Evolutionary conservation across 2,888 invertebrate species (phyloP), one percentile per base, ranked within the genome.

Genomic region (Xiphydria camelus): DNA sequence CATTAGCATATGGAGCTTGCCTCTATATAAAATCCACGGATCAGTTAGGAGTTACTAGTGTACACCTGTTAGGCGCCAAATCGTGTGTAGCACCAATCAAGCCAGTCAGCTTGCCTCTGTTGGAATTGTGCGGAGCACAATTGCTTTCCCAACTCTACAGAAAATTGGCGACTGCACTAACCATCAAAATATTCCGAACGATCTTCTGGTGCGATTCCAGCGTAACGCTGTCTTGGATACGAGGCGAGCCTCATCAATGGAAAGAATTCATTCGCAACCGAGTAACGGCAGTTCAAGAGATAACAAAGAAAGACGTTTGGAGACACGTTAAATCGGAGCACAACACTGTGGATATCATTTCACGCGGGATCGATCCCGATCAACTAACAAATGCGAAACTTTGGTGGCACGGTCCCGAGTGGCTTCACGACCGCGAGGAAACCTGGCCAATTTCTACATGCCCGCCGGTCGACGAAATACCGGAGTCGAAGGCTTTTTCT

Each of bases 361-460:
- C 25, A 25, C 25, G 25, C 0, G 25, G 25, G n/a, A 25, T 25
- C 25, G 25, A 25, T 25, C 25, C 9, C 4, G 25, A 25, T 10
- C 25, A 25, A 25, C 10, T 25, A 10, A 25, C 9, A 25, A 9
- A 25, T 10, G 1, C 25, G 4, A 25, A 4, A 25, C 4, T 25
- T 1, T 58, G 56, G 59, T 54, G 55, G 51, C 25, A 39, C 20
- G 55, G 56, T 4, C 59, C 59, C 10, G 12, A 5, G 4, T 64
- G 53, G 53, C 29, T 56, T 20, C 26, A 32, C 15, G 32, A 45
- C 2, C 2, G 19, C 0, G 33, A 37, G 22, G 12, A 41, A 2
- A 45, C 49, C 45, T 45, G 47, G 9, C 25, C 25, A 25, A 25
- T 4, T 25, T 25, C 25, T 4, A 0, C 9, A 9, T 25, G 25